A percentile compares a stretch with the other conserved stretches of the same genome.
phyloP scores from a whole-genome alignment of 2,888 invertebrate species.

The Cerastoderma edule region DNA sequence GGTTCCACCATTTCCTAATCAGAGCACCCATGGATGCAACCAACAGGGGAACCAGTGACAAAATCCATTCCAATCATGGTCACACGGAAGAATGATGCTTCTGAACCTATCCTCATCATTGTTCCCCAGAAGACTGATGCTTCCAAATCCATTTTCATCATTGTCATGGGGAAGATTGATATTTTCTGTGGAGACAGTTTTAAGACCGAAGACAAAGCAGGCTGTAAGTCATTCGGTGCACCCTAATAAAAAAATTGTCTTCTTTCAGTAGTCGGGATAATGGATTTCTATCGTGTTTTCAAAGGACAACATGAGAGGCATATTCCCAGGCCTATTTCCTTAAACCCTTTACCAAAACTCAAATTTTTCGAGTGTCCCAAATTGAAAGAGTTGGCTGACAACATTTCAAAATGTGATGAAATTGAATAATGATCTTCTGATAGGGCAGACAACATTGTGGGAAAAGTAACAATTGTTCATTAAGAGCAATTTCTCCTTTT shows the following conservation, averaged over 20 bases:
- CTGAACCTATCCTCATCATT: neutral
- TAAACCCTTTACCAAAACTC: neutral
- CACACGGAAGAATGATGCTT: neutral
- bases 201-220: too few species aligned
- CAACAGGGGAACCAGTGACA: slow-evolving; percentile 10
- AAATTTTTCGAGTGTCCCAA: too few species aligned
- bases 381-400: too few species aligned
- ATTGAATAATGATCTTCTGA: too few species aligned
- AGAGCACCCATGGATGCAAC: neutral
- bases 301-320: too few species aligned
- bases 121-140: neutral
- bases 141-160: slow-evolving; percentile 1
- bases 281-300: too few species aligned
- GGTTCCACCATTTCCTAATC: neutral
- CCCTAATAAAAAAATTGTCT: too few species aligned
- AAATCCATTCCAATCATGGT: slow-evolving; percentile 7
- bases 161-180: neutral
- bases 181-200: neutral
- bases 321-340: too few species aligned
- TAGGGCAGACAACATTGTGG: neutral
- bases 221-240: too few species aligned
- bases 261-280: too few species aligned
- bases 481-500: slow-evolving; percentile 4
- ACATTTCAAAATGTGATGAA: too few species aligned
- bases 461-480: slow-evolving; percentile 1